Base-by-base conservation (phyloP, 1,140 invertebrate genomes). In the Tetraneura akinire region DNA sequence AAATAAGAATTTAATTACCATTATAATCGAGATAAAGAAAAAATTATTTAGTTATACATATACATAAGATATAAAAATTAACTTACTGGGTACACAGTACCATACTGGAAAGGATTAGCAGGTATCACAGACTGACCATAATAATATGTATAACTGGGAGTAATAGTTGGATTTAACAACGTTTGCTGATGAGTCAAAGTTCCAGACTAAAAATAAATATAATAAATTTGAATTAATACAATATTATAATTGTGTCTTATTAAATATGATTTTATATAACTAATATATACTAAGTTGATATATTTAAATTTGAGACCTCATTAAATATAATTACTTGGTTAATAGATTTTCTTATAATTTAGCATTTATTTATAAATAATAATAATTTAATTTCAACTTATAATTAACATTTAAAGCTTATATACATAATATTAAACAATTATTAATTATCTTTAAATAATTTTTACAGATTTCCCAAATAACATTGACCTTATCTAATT, bases 31-130 rank as follows among this genome's bases (percentile, higher is more conserved):
- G 18, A 23, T 45, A 42, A 37, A 53, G 3, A 49, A 32, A 73
- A 10, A 71, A 51, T 4, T 32, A 37, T 37, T 37, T 37, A 37
- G 32, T 37, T 37, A 37, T 37, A 37, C 8, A 4, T 37, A 16
- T 29, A 53, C 29, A n/a, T 14, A 60, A 55, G 11, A 71, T 5
- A 45, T 16, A 49, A 13, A 45, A 80, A 64, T 21, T 49, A 81
- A 84, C 87, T 88, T 86, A 91, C 90, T 81, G 90, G 90, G 85
- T 91, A 91, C 81, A 91, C 88, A 83, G 89, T 88, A 68, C 90
- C 88, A 84, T 93, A 93, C 82, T 92, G 91, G 85, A 93, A 93
- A 82, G 68, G 68, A 62, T 92, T 89, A 82, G 90, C 90, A 68
- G 90, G 89, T 87, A 91, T 89, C 83, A 92, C 88, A 85, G 89